Evolutionary conservation across 35 echinoderm and acorn worm species (phyloP), one percentile per base, ranked within the genome.

Genomic region (Diadema setosum): DNA sequence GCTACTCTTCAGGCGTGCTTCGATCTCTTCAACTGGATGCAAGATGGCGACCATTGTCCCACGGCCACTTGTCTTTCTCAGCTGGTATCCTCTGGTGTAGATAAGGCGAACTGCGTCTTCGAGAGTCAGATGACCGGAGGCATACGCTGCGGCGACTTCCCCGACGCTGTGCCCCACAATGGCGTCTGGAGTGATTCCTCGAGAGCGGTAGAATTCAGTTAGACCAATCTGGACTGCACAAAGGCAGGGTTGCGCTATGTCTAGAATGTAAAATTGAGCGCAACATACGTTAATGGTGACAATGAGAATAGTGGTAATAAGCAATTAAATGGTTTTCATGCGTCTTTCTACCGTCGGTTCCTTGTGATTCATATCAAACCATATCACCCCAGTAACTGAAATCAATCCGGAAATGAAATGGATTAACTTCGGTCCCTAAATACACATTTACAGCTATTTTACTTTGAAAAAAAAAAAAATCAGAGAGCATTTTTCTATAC

Each of bases 111-210:
- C 84, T 24, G 96, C 89, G 45, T 94, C 88, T 64, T 98, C 96
- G 44, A 98, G 45, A 15, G 92, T 46, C 14, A 98, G 20, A 25
- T 94, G 64, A 57, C 92, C 96, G 8, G 96, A 92, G 21, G 90
- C 89, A 46, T 98, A 86, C 18, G 96, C 96, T 39, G 96, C 96
- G 21, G 96, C 96, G 48, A 98, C 96, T 70, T 98, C 96, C 0
- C 96, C 96, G 2, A 99, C 93, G 86, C 96, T 99, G 70, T 91
- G 90, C 5, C 96, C 96, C 34, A 99, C 74, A 39, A 99, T 91
- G 27, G 93, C 96, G 46, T 99, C 92, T 39, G 96, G 96, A 33
- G 85, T 89, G 3, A 99, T 83, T 23, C 96, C 96, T 42, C 96
- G 74, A 42, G 90, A 57, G 8, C 89, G 88, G 44, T 92, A 99